phyloP scores from a whole-genome alignment of 1,140 invertebrate species.

The Philopotamus ludificatus region DNA sequence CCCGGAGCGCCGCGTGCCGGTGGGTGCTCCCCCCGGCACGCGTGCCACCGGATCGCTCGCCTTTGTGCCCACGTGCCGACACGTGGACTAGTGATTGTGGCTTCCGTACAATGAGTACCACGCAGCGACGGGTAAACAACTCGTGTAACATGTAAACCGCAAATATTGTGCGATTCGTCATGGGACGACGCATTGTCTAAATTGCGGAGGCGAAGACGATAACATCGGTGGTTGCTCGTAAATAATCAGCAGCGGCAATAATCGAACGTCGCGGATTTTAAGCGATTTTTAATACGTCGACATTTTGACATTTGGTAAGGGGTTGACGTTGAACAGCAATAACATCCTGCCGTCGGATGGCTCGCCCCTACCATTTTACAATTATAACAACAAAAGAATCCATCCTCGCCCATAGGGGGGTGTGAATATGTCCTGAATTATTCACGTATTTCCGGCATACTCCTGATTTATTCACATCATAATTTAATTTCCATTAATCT shows the following conservation, averaged over 20 bases:
- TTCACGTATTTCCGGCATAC: constrained; percentile 34
- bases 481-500: no score
- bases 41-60: neutral
- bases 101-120: constrained; percentile 38
- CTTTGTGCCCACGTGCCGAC: constrained; percentile 22
- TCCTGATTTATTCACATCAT: constrained; percentile 4
- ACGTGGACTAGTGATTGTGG: constrained; percentile 38
- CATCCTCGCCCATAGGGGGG: constrained; percentile 24
- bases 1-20: constrained; percentile 49
- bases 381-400: constrained; percentile 34
- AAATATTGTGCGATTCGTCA: constrained; percentile 8
- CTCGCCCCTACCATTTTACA: constrained; percentile 17
- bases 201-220: no score
- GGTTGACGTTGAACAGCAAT: constrained; percentile 26
- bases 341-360: constrained; percentile 29
- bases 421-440: constrained; percentile 38
- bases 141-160: neutral
- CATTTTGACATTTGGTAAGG: constrained; percentile 22
- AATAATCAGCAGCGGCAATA: no score
- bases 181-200: neutral
- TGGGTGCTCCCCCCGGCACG: neutral
- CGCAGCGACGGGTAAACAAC: constrained; percentile 6
- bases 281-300: neutral
- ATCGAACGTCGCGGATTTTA: no score
- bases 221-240: no score